Conservation (phyloP, 1,140 invertebrate species). For the Antheraea mylitta region DNA sequence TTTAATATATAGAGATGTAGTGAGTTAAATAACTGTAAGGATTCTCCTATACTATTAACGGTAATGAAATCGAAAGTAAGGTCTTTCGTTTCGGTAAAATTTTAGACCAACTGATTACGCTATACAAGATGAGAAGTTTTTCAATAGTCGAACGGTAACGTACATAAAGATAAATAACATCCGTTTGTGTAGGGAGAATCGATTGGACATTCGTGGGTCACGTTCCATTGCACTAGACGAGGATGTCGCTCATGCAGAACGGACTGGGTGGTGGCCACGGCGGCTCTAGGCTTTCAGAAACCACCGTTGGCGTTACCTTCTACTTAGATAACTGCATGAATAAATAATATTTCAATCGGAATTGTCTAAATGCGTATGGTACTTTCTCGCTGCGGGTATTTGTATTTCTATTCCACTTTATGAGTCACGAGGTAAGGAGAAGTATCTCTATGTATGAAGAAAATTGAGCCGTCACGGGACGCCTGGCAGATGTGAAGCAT, state of each 20-base stretch:
- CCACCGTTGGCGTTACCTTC: neutral
- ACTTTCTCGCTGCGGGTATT: too few species aligned
- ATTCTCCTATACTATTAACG: neutral
- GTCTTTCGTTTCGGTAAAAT: neutral
- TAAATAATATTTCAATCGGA: neutral
- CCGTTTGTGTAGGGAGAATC: constrained; percentile 36
- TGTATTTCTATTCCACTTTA: too few species aligned
- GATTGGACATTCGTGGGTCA: constrained; percentile 48
- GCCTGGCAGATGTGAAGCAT: too few species aligned
- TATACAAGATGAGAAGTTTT: neutral
- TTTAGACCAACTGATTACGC: neutral
- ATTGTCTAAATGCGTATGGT: too few species aligned
- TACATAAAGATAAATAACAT: constrained; percentile 24
- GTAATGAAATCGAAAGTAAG: neutral
- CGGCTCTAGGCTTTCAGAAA: neutral
- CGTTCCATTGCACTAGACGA: constrained; percentile 46
- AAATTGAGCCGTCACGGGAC: too few species aligned
- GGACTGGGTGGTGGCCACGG: constrained; percentile 10
- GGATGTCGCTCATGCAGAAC: constrained; percentile 47
- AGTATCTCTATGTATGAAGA: too few species aligned
- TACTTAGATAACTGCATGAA: neutral
- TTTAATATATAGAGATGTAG: too few species aligned
- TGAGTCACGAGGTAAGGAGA: too few species aligned
- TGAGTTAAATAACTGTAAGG: neutral
- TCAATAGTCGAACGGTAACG: neutral